Evolutionary conservation across 2,113 vertebrate genomes (phyloP).

Genomic region (Cynopterus brachyotis): DNA sequence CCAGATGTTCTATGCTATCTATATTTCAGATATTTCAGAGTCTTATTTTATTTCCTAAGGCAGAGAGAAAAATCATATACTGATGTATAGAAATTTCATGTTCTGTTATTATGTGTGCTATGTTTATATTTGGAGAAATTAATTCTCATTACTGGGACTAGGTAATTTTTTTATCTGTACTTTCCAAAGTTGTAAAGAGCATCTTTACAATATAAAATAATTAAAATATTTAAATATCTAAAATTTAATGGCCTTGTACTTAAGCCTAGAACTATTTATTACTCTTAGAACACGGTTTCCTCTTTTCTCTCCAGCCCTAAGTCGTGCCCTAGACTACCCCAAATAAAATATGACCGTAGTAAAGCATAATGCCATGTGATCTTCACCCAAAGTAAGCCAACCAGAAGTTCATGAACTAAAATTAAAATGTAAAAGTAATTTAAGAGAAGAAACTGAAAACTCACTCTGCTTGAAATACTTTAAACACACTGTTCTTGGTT

Average conservation of each 20-base stretch:
- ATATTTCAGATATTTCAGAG: not conserved
- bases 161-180: not conserved
- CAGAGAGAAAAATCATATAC: not conserved
- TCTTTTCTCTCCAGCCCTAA: not conserved
- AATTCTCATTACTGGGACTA: not conserved
- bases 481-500: not conserved
- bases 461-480: not conserved
- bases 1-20: not conserved
- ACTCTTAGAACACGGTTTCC: not conserved
- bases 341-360: not conserved
- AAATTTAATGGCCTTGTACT: not conserved
- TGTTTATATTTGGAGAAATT: not conserved
- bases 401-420: not conserved
- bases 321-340: not conserved
- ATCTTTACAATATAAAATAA: not conserved
- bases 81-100: not conserved
- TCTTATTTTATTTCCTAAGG: not conserved
- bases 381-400: not conserved
- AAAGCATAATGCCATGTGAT: not conserved
- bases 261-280: not conserved
- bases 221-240: not conserved
- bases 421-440: conserved; percentile 18
- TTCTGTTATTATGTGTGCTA: not conserved
- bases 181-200: not conserved
- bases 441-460: not conserved